These are phyloP conservation scores for Conistra vaccinii DNA, from an alignment of 2,888 invertebrate species.

Conservation along the genomic window DNA sequence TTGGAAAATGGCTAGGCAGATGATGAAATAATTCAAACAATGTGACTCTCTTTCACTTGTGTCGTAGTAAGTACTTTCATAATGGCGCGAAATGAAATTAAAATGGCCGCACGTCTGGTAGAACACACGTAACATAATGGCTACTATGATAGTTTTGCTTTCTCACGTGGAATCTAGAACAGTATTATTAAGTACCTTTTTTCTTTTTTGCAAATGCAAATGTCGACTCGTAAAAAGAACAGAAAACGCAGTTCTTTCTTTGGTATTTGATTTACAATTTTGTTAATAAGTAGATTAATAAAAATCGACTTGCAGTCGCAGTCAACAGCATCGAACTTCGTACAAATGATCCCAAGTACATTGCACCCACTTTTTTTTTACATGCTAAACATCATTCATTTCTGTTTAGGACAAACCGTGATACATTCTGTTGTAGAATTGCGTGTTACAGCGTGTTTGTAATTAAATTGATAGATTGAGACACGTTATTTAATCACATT, in stretches of 20 bases:
- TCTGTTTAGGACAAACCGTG: background rate
- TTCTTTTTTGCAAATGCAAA: slow-evolving; percentile 7
- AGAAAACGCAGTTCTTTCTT: background rate
- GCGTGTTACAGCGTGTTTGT: slow-evolving; percentile 15
- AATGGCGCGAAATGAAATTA: slow-evolving; percentile 39
- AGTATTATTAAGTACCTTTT: background rate
- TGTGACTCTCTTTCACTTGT: slow-evolving; percentile 18
- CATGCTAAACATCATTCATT: background rate
- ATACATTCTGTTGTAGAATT: slow-evolving; percentile 9
- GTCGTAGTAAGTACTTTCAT: slow-evolving; percentile 5
- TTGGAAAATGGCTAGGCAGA: background rate
- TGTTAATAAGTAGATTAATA: background rate
- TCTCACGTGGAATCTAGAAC: slow-evolving; percentile 41
- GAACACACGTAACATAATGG: slow-evolving; percentile 9
- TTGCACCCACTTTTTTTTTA: background rate
- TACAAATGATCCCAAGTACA: background rate
- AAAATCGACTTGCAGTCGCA: background rate
- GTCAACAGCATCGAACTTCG: background rate
- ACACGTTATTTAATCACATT: slow-evolving; percentile 29
- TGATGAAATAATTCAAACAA: slow-evolving; percentile 1
- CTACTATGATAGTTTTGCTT: slow-evolving; percentile 35
- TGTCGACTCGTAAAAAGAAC: background rate
- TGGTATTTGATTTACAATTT: background rate
- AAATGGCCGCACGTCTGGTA: slow-evolving; percentile 12
- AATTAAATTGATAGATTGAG: background rate